Conservation (phyloP, 2,888 invertebrate genomes). For the Cristatella mucedo region DNA sequence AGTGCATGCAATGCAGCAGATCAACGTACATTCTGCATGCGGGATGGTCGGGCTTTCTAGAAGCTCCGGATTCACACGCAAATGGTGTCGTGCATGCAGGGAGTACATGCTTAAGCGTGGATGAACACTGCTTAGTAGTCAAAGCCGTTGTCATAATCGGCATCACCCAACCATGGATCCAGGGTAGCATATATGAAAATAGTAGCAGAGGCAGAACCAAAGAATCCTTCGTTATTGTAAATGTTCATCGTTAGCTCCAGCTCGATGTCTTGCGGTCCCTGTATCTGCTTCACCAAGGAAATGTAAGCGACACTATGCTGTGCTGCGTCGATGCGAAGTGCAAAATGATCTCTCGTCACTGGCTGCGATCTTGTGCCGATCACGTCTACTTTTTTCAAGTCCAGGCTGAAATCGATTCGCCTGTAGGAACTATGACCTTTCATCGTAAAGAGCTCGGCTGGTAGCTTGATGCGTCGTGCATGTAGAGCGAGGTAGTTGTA, state of each 20-base stretch:
- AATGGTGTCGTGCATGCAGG: too few species aligned
- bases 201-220: conserved; percentile 68
- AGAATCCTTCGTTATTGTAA: conserved; percentile 47
- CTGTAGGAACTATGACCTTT: conserved; percentile 58
- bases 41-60: too few species aligned
- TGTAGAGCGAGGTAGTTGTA: conserved; percentile 85
- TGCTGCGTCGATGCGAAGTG: conserved; percentile 24
- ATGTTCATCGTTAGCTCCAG: conserved; percentile 67
- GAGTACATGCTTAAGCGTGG: too few species aligned
- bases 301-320: conserved; percentile 48
- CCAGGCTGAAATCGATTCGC: conserved; percentile 57
- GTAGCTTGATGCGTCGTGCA: conserved; percentile 47
- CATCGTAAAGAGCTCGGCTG: conserved; percentile 66
- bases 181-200: conserved; percentile 64
- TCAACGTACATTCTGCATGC: too few species aligned
- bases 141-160: too few species aligned
- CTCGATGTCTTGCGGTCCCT: conserved; percentile 79
- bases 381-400: conserved; percentile 46
- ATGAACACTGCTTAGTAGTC: too few species aligned
- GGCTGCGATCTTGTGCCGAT: conserved; percentile 33
- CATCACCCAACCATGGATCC: conserved; percentile 6
- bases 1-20: too few species aligned
- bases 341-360: conserved; percentile 34
- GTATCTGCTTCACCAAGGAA: conserved; percentile 54
- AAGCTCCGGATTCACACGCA: too few species aligned